phyloP scores from a whole-genome alignment of 2,888 invertebrate species.

The Meganola albula region DNA sequence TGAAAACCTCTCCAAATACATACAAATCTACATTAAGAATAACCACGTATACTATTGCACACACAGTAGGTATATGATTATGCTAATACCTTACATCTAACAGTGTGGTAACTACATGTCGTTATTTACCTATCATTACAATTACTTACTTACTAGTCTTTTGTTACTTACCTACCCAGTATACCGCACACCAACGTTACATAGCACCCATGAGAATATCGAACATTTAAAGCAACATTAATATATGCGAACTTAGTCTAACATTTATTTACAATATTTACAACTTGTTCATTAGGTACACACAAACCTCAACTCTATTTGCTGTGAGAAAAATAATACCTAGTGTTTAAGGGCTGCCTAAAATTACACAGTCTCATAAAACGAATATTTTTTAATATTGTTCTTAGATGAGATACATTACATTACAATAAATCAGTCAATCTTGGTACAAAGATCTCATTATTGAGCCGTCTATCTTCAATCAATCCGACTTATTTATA shows the following conservation, averaged over 20 bases:
- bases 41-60: constrained; percentile 67
- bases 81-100: constrained; percentile 52
- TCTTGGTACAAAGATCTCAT: constrained; percentile 55
- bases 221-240: constrained; percentile 67
- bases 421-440: constrained; percentile 62
- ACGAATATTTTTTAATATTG: constrained; percentile 61
- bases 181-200: constrained; percentile 68
- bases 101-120: constrained; percentile 62
- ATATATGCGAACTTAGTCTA: constrained; percentile 43
- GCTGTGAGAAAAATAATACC: constrained; percentile 20
- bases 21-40: constrained; percentile 35
- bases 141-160: constrained; percentile 35
- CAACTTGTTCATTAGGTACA: constrained; percentile 40
- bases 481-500: too few relatives aligned
- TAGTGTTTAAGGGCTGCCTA: constrained; percentile 59
- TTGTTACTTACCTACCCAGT: constrained; percentile 42
- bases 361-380: constrained; percentile 65
- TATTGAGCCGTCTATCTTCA: constrained; percentile 51
- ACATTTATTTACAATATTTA: constrained; percentile 59
- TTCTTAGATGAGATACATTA: constrained; percentile 67
- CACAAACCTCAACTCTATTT: constrained; percentile 21
- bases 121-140: constrained; percentile 42
- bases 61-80: constrained; percentile 62
- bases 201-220: constrained; percentile 74
- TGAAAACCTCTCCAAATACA: constrained; percentile 35